Conservation (phyloP, 2,888 invertebrate species). For the Drosophila prolongata region DNA sequence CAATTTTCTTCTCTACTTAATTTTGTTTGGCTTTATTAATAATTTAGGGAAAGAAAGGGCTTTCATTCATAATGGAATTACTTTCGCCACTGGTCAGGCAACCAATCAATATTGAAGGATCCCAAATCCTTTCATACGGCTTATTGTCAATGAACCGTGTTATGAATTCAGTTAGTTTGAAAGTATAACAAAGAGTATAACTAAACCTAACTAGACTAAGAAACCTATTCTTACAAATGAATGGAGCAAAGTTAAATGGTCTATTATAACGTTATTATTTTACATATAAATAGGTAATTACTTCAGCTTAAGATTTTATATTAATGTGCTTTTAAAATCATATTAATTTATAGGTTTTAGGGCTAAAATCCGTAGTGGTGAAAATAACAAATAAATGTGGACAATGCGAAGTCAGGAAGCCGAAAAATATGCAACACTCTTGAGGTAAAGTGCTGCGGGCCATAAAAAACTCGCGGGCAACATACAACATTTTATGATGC, state of each 20-base stretch:
- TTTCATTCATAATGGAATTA: constrained; percentile 42
- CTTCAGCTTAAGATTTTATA: no score
- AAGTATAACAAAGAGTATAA: no score
- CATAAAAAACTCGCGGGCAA: constrained; percentile 56
- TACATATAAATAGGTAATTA: no score
- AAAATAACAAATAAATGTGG: background rate
- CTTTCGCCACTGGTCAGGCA: constrained; percentile 8
- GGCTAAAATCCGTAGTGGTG: no score
- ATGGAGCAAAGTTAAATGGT: no score
- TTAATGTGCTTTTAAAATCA: no score
- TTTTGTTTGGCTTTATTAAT: constrained; percentile 61
- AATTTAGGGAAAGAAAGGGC: constrained; percentile 42
- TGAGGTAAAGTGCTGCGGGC: constrained; percentile 63
- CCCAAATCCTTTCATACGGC: constrained; percentile 13
- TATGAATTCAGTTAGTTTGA: background rate
- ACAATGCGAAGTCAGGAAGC: constrained; percentile 49
- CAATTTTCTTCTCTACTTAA: constrained; percentile 17
- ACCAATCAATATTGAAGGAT: constrained; percentile 27
- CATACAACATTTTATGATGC: constrained; percentile 80
- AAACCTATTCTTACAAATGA: no score
- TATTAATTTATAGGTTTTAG: no score
- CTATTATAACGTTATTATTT: no score
- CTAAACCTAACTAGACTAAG: no score
- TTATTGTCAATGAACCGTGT: background rate
- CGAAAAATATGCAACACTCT: constrained; percentile 70